A percentile compares a stretch with the other conserved stretches of the same genome.
phyloP scores from a whole-genome alignment of 2,888 invertebrate species.

The Torymus texanus region DNA sequence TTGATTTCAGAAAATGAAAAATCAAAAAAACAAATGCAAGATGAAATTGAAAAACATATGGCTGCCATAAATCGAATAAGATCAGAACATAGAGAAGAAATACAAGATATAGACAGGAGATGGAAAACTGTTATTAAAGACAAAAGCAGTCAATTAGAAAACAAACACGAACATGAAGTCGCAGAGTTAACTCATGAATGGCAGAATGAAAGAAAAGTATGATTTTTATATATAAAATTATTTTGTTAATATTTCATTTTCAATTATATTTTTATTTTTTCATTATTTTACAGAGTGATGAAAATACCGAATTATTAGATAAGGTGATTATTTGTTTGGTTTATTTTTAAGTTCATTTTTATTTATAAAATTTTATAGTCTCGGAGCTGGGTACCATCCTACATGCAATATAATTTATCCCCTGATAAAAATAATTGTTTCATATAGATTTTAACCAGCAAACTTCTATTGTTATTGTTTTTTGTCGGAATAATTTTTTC shows the following conservation, averaged over 20 bases:
- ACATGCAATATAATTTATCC: too few species aligned
- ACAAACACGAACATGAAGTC: slow-evolving; percentile 68
- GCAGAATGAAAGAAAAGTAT: slow-evolving; percentile 73
- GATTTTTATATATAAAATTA: slow-evolving; percentile 42
- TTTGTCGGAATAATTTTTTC: too few species aligned
- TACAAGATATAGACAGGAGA: slow-evolving; percentile 69
- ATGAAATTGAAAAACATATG: slow-evolving; percentile 64
- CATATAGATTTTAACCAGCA: too few species aligned
- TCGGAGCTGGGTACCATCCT: too few species aligned
- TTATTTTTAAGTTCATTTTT: slow-evolving; percentile 37
- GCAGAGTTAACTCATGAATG: slow-evolving; percentile 72
- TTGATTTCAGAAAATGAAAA: slow-evolving; percentile 66
- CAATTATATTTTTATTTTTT: slow-evolving; percentile 51
- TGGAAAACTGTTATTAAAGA: slow-evolving; percentile 69
- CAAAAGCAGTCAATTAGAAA: slow-evolving; percentile 65
- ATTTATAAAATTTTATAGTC: too few species aligned
- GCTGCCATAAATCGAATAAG: slow-evolving; percentile 64
- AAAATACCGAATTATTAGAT: slow-evolving; percentile 57
- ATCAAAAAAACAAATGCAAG: slow-evolving; percentile 61
- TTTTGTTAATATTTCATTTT: slow-evolving; percentile 29
- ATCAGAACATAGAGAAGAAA: slow-evolving; percentile 66
- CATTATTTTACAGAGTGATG: slow-evolving; percentile 61
- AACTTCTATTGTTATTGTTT: too few species aligned
- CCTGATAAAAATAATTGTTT: too few species aligned
- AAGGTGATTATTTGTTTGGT: slow-evolving; percentile 61